Conservation (phyloP, 1,140 invertebrate species). For the Lasaia peninsularis region DNA sequence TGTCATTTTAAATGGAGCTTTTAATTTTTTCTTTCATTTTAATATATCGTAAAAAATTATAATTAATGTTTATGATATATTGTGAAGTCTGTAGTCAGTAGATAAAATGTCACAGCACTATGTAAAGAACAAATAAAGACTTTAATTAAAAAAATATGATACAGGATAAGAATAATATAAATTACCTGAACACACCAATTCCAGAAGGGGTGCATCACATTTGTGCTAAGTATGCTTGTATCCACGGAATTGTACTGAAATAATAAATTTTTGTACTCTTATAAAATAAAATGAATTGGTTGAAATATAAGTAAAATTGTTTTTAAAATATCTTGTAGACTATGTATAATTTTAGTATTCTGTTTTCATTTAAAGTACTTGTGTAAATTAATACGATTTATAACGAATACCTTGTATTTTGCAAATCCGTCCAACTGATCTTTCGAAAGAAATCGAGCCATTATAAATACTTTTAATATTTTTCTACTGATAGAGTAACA, state of each 20-base stretch:
- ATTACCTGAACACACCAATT: constrained; percentile 94
- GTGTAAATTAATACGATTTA: background rate
- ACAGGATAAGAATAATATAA: constrained; percentile 27
- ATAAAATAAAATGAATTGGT: too few relatives aligned
- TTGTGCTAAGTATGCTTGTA: constrained; percentile 94
- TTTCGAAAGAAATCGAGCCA: constrained; percentile 63
- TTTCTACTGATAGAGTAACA: background rate
- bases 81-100: too few relatives aligned
- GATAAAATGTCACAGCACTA: too few relatives aligned
- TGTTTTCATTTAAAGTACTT: too few relatives aligned
- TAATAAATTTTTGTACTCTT: constrained; percentile 32
- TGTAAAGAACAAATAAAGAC: background rate
- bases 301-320: too few relatives aligned
- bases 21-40: too few relatives aligned
- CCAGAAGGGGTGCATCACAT: constrained; percentile 99
- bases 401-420: constrained; percentile 69
- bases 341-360: background rate
- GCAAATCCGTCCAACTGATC: constrained; percentile 70
- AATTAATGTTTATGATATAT: too few relatives aligned
- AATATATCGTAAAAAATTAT: too few relatives aligned
- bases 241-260: constrained; percentile 96
- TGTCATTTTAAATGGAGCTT: too few relatives aligned
- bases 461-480: constrained; percentile 27
- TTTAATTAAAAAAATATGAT: background rate
- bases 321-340: background rate